Percentiles rank a stretch among this genome's conserved stretches.
These are phyloP conservation scores for Sarcophilus harrisii DNA, from an alignment of 2,797 vertebrate species.

Conservation along the genomic window DNA sequence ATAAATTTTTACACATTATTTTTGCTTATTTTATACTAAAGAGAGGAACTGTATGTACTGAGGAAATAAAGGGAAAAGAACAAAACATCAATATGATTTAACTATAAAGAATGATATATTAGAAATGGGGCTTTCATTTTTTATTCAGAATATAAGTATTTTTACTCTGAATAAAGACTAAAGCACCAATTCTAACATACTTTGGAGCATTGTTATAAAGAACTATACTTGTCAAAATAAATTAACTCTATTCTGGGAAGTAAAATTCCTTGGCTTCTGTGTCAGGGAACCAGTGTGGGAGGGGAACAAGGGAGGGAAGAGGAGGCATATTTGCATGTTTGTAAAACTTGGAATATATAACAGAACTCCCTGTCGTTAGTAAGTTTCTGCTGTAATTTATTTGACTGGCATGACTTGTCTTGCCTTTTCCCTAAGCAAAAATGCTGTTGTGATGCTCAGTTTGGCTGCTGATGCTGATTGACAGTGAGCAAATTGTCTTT, in stretches of 20 bases:
- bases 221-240: slow-evolving; percentile 77
- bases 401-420: slow-evolving; percentile 62
- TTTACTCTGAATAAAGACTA: slow-evolving; percentile 17
- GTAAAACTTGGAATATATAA: slow-evolving; percentile 55
- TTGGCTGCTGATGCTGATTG: slow-evolving; percentile 69
- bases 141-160: background rate
- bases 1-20: background rate
- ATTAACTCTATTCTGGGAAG: slow-evolving; percentile 73
- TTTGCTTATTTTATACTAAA: background rate
- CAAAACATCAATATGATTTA: slow-evolving; percentile 30
- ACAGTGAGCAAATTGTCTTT: slow-evolving; percentile 73
- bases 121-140: slow-evolving; percentile 31
- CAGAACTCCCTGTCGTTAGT: slow-evolving; percentile 72
- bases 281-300: slow-evolving; percentile 2
- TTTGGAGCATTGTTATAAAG: slow-evolving; percentile 68
- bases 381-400: slow-evolving; percentile 77
- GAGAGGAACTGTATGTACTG: background rate
- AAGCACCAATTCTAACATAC: slow-evolving; percentile 60
- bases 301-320: background rate
- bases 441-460: slow-evolving; percentile 68
- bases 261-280: slow-evolving; percentile 66
- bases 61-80: background rate
- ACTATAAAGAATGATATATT: slow-evolving; percentile 39
- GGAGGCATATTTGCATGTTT: slow-evolving; percentile 56
- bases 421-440: slow-evolving; percentile 74